Conservation (phyloP, 2,113 vertebrate genomes). For the Chauna torquata region DNA sequence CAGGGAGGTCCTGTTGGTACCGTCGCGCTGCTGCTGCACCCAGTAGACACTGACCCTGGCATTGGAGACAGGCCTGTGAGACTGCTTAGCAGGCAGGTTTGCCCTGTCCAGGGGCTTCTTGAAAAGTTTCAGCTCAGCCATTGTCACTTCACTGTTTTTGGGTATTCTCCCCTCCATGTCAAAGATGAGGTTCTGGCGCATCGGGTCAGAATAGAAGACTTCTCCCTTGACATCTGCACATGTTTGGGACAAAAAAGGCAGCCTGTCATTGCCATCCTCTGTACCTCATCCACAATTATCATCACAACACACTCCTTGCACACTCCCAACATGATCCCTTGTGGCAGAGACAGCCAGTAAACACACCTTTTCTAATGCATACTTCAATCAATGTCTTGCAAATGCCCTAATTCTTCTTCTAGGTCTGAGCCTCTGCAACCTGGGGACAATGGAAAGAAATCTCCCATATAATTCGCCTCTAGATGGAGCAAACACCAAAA, state of each 20-base stretch:
- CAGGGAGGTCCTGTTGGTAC: constrained; percentile 88
- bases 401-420: not conserved
- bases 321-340: not conserved
- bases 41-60: constrained; percentile 91
- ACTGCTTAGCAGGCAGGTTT: constrained; percentile 62
- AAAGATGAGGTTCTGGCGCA: constrained; percentile 84
- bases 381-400: not conserved
- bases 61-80: constrained; percentile 74
- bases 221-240: constrained; percentile 84
- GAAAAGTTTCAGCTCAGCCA: constrained; percentile 92
- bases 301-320: not conserved
- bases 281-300: not conserved
- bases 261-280: not conserved
- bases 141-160: constrained; percentile 89
- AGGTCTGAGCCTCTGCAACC: not conserved
- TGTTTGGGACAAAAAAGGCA: not conserved
- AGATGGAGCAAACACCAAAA: not conserved
- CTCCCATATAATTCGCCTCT: not conserved
- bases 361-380: constrained; percentile 22
- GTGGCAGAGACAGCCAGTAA: not conserved
- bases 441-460: not conserved
- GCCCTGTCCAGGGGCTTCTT: constrained; percentile 81
- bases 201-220: constrained; percentile 81
- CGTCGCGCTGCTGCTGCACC: constrained; percentile 81
- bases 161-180: constrained; percentile 90